Evolutionary conservation across 2,888 invertebrate genomes (phyloP).

Genomic region (Eustalomyia histrio): DNA sequence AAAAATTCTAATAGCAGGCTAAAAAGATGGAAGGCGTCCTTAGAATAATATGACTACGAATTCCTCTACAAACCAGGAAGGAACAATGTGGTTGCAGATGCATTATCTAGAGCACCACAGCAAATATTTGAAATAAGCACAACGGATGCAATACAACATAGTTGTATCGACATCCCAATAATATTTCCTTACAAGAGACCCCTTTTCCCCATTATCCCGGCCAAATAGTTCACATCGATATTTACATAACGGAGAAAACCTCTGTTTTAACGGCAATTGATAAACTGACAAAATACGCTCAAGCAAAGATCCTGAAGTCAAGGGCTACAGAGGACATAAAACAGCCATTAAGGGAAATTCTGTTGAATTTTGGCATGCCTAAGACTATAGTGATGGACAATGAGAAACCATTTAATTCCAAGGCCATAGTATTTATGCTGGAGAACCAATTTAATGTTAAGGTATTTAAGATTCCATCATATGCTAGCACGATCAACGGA

Average conservation of each 20-base stretch:
- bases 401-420: constrained; percentile 39
- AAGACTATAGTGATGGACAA: constrained; percentile 36
- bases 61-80: constrained; percentile 56
- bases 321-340: constrained; percentile 21
- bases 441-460: constrained; percentile 45
- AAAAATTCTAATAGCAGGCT: constrained; percentile 55
- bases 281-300: neutral
- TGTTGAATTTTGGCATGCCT: constrained; percentile 37
- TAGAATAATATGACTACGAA: constrained; percentile 62
- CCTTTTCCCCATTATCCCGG: constrained; percentile 18
- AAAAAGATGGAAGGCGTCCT: constrained; percentile 60
- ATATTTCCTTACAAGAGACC: constrained; percentile 21
- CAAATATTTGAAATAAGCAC: constrained; percentile 32
- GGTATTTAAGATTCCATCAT: constrained; percentile 28
- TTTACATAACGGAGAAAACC: constrained; percentile 34
- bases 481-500: constrained; percentile 19
- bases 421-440: too few species aligned
- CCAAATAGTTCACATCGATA: neutral
- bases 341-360: constrained; percentile 39
- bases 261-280: constrained; percentile 41
- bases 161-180: neutral
- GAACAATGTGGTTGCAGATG: constrained; percentile 51
- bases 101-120: constrained; percentile 44
- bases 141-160: constrained; percentile 47
- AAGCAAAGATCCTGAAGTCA: too few species aligned